A percentile compares a stretch with the other conserved stretches of the same genome.
These are phyloP conservation scores for Acanthaster planci DNA, from an alignment of 35 echinoderm and acorn worm species.

Conservation along the genomic window DNA sequence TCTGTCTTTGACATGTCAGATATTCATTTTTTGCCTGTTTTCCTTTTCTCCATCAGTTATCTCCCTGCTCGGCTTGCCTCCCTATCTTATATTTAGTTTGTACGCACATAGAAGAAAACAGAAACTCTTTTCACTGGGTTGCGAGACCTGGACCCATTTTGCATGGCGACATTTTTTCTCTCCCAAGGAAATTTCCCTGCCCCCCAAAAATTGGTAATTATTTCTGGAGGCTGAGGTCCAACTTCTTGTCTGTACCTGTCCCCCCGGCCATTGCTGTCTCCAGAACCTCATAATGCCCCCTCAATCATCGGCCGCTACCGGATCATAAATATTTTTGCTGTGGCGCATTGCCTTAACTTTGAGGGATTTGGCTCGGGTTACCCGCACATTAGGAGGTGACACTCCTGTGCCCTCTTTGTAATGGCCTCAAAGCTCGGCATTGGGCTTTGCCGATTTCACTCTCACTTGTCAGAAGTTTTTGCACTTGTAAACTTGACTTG, in stretches of 20 bases:
- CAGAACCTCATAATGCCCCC: constrained; percentile 14
- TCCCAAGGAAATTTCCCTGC: too few species aligned
- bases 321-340: constrained; percentile 34
- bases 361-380: constrained; percentile 20
- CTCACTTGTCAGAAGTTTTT: background rate
- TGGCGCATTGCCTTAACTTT: constrained; percentile 26
- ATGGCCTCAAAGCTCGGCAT: constrained; percentile 3
- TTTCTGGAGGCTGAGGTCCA: constrained; percentile 15
- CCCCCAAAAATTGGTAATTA: background rate
- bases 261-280: constrained; percentile 21
- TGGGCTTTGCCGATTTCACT: constrained; percentile 8
- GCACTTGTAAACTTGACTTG: too few species aligned
- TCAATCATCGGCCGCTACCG: constrained; percentile 16
- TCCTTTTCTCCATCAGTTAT: too few species aligned
- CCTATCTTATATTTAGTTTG: too few species aligned
- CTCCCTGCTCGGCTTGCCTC: too few species aligned
- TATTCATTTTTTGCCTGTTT: too few species aligned
- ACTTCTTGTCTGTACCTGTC: background rate
- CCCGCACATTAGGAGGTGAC: constrained; percentile 19
- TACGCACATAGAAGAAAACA: too few species aligned
- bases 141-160: too few species aligned
- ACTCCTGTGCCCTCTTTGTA: background rate
- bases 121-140: too few species aligned
- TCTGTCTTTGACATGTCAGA: too few species aligned
- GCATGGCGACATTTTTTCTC: too few species aligned